Conservation (phyloP, 2,113 vertebrate species). For the Dromaius novaehollandiae region DNA sequence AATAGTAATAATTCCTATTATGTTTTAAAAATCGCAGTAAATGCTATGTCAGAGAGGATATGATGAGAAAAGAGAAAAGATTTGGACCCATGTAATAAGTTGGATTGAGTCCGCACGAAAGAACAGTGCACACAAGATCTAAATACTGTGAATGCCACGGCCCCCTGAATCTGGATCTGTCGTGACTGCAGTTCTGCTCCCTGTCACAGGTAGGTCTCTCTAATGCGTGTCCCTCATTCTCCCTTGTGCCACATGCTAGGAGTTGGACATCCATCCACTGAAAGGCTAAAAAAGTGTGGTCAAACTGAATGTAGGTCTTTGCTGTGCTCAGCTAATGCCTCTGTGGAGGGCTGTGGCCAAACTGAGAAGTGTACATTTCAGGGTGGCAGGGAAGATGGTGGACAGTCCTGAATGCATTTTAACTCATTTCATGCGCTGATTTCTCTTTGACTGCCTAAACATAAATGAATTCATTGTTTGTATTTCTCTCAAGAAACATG, state of each 20-base stretch:
- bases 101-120: neutral
- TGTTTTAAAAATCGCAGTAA: neutral
- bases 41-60: neutral
- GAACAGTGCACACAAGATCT: neutral
- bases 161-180: rapidly evolving
- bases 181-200: neutral
- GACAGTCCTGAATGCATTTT: neutral
- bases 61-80: neutral
- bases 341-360: neutral
- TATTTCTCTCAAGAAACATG: neutral
- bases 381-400: neutral
- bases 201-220: neutral
- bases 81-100: rapidly evolving
- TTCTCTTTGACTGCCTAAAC: neutral
- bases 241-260: neutral
- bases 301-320: rapidly evolving
- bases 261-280: too few relatives aligned
- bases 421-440: neutral
- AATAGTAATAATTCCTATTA: neutral
- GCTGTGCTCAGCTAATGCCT: neutral
- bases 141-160: rapidly evolving
- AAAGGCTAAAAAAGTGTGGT: rapidly evolving
- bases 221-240: rapidly evolving
- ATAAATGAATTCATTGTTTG: neutral
- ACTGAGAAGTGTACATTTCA: neutral